These are phyloP conservation scores for Leptocoma aspasia DNA, from an alignment of 2,113 vertebrate species.

Conservation along the genomic window DNA sequence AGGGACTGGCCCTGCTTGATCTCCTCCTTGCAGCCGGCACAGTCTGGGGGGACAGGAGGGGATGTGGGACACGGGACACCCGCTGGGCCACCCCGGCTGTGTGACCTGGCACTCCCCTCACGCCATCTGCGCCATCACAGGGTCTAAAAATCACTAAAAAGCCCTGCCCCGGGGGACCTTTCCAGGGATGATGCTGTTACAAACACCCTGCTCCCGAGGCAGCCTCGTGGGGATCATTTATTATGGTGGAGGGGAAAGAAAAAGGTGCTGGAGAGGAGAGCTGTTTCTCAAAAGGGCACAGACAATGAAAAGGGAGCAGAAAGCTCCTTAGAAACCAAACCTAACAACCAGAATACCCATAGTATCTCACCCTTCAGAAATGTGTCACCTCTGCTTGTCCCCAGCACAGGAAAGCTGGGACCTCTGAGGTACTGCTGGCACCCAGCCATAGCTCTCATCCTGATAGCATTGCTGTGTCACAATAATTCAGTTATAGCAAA, in stretches of 20 bases:
- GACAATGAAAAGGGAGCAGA: no score
- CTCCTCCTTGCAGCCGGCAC: constrained; percentile 93
- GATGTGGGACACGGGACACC: background rate
- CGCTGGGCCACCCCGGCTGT: background rate
- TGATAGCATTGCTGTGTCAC: background rate
- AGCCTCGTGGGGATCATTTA: background rate
- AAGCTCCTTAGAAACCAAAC: no score
- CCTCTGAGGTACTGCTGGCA: background rate
- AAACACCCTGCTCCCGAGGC: background rate
- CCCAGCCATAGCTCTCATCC: background rate
- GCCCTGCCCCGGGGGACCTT: no score
- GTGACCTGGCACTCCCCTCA: fast-evolving
- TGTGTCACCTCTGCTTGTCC: background rate
- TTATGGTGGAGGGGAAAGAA: no score
- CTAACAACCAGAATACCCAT: no score
- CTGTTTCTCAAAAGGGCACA: no score
- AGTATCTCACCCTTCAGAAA: background rate
- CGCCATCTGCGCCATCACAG: no score
- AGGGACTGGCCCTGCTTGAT: constrained; percentile 97
- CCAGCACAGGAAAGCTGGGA: background rate
- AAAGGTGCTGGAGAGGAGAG: no score
- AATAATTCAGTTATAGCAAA: background rate
- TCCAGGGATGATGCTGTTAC: background rate
- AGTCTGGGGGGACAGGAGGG: constrained; percentile 75
- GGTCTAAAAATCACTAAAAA: no score